These are phyloP conservation scores for Chloebia gouldiae DNA, from an alignment of 2,113 vertebrate species.

Conservation along the genomic window DNA sequence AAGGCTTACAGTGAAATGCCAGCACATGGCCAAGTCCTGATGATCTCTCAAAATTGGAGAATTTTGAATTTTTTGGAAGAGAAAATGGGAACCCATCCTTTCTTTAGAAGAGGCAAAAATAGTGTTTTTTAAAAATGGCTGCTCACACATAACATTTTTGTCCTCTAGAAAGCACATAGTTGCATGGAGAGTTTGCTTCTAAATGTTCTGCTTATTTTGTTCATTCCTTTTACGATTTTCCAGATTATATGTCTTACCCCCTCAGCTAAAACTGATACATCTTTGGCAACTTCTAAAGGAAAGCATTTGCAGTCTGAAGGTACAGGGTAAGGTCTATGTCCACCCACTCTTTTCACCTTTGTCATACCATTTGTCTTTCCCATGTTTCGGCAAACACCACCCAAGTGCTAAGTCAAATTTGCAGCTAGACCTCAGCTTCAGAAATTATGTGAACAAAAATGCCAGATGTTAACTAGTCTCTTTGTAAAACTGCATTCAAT, in stretches of 20 bases:
- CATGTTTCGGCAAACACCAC: fast-evolving
- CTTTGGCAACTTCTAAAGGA: not conserved
- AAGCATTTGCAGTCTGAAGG: not conserved
- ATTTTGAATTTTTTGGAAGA: not conserved
- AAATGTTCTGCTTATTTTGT: not conserved
- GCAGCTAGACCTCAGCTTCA: not conserved
- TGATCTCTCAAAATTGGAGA: not conserved
- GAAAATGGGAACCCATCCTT: not conserved
- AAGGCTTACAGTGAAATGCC: not conserved
- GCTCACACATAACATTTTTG: not conserved
- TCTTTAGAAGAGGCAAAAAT: not conserved
- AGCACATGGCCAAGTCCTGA: not conserved
- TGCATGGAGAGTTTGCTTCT: not conserved
- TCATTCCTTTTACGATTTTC: not conserved
- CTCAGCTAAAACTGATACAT: not conserved
- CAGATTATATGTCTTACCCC: not conserved
- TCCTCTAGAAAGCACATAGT: not conserved
- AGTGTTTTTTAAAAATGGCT: not conserved
- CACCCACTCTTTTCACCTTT: not conserved
- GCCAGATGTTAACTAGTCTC: not conserved
- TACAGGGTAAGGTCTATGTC: not conserved
- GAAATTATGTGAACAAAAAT: not conserved
- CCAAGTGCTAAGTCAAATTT: not conserved
- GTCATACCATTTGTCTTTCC: not conserved
- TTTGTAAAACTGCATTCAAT: not conserved